These are phyloP conservation scores for Hemiprocne comata DNA, from an alignment of 2,113 vertebrate species.

Conservation along the genomic window DNA sequence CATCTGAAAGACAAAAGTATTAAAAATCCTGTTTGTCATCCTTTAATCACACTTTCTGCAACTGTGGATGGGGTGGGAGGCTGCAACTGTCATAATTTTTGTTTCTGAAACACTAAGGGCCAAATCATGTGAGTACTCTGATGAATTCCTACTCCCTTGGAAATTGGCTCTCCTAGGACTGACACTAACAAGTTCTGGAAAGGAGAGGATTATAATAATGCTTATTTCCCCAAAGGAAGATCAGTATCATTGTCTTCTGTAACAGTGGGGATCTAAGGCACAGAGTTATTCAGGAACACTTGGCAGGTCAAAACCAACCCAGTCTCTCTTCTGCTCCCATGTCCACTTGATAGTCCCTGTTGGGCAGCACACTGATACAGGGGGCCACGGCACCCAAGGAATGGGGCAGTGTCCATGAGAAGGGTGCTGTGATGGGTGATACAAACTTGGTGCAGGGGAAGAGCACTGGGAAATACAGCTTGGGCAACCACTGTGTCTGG, in stretches of 20 bases:
- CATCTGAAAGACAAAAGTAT: background rate
- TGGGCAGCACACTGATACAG: background rate
- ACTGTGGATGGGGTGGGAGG: slow-evolving; percentile 12
- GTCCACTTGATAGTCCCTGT: background rate
- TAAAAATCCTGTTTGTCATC: slow-evolving; percentile 3
- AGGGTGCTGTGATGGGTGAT: background rate
- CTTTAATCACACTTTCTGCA: background rate
- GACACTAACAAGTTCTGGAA: background rate
- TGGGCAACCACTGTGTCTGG: background rate
- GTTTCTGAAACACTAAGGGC: slow-evolving; percentile 23
- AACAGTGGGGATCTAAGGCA: background rate
- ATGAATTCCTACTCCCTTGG: background rate
- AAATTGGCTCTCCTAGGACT: background rate
- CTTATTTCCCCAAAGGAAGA: background rate
- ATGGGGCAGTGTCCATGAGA: background rate
- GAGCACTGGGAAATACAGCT: background rate
- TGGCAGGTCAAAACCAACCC: background rate
- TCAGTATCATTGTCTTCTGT: background rate
- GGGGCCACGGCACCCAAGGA: fast-evolving
- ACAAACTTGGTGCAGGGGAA: background rate
- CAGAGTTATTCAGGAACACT: background rate
- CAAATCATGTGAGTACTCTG: slow-evolving; percentile 5
- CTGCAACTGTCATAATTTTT: background rate
- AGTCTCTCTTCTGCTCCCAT: background rate
- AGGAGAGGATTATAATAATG: background rate